phyloP scores from a whole-genome alignment of 2,113 vertebrate genomes.

The Thunnus thynnus region DNA sequence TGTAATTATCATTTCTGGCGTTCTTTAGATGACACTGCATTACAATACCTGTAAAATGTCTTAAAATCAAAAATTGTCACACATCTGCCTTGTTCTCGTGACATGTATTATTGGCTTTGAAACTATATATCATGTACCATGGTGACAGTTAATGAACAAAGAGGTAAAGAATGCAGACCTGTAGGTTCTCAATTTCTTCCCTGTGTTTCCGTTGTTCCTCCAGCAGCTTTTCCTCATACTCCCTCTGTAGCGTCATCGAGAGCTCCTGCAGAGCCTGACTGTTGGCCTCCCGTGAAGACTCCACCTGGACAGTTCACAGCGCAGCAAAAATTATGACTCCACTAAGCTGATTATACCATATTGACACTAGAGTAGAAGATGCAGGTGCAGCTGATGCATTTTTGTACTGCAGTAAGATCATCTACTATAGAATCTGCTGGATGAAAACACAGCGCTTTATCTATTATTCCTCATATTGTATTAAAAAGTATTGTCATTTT shows the following conservation, averaged over 20 bases:
- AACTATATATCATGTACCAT: conserved; percentile 1
- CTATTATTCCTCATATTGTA: background rate
- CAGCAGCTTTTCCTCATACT: conserved; percentile 89
- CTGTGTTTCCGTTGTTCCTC: conserved; percentile 89
- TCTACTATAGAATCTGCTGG: background rate
- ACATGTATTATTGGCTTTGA: background rate
- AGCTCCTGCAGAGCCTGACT: conserved; percentile 90
- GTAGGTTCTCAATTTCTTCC: conserved; percentile 90
- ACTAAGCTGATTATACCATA: conserved; percentile 14
- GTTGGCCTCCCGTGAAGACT: conserved; percentile 89
- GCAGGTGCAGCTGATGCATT: conserved; percentile 21
- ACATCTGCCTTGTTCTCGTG: background rate
- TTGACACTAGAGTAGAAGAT: conserved; percentile 8
- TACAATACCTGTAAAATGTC: conserved; percentile 11
- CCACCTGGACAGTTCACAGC: conserved; percentile 84
- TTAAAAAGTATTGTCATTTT: no score
- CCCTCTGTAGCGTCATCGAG: conserved; percentile 89
- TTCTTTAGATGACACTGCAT: background rate
- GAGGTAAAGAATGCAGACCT: conserved; percentile 79
- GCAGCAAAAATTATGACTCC: conserved; percentile 36
- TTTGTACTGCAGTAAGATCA: background rate
- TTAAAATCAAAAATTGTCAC: background rate
- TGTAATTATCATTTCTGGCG: no score
- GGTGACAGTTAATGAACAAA: conserved; percentile 12
- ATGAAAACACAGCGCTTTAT: background rate